Base-by-base conservation (phyloP, 2,888 invertebrate genomes). In the Patella caerulea region DNA sequence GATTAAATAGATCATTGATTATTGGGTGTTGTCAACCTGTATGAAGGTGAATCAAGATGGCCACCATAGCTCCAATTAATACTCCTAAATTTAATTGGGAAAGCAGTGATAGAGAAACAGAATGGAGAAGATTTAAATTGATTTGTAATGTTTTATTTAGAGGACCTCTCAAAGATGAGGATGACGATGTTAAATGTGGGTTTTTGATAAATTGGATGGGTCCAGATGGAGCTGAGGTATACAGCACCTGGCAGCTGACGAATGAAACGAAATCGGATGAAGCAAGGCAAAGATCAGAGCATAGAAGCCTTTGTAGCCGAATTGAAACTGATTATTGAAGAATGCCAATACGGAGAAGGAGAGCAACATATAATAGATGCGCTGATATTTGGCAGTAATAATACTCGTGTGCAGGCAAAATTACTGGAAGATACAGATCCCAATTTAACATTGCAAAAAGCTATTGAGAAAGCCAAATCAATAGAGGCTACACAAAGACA, bases 41-140 rank as follows among this genome's bases (percentile, higher is more conserved):
- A 59, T 19, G 19, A 59, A 59, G 7, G 59, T 59, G 19, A 59
- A 59, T 59, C 19, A 59, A 59, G 17, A 59, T 59, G 59, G 59
- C 59, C 19, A 59, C 59, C 19, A 19, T 19, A 59, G 59, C 59
- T 19, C 59, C 59, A 59, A 59, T 59, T 2, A 59, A 59, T 12
- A 59, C 59, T 19, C 59, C 59, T 19, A 59, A 19, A 19, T 59
- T 59, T 59, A 59, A 59, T 59, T 59, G 59, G n/a, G n/a, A 59
- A 19, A 19, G n/a, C 19, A 19, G 19, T 19, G 59, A 59, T 59
- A 59, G 59, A 59, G 59, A 59, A 59, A 59, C 59, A 14, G 59
- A 59, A 59, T 59, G 59, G 59, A 9, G 59, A 59, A 59, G 59
- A 59, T 59, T 59, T 17, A 59, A 59, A 19, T 19, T 59, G 17